These are phyloP conservation scores for Aethes cnicana DNA, from an alignment of 2,888 invertebrate species.

Conservation along the genomic window DNA sequence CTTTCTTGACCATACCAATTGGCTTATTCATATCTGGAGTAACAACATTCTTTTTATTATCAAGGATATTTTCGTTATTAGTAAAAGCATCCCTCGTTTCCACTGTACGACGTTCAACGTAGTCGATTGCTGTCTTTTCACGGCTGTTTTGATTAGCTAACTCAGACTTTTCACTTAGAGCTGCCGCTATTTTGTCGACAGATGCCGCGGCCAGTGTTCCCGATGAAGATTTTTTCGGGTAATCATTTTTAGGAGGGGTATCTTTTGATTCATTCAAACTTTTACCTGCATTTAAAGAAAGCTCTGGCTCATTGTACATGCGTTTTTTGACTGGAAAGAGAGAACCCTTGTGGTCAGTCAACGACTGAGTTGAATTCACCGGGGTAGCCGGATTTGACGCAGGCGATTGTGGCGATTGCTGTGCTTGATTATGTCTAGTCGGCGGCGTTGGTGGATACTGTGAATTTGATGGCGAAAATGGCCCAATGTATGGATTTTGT, in stretches of 20 bases:
- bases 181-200: conserved; percentile 69
- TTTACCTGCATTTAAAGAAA: conserved; percentile 52
- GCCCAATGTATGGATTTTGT: conserved; percentile 71
- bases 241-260: conserved; percentile 51
- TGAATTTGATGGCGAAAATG: conserved; percentile 64
- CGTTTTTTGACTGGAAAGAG: conserved; percentile 85
- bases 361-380: conserved; percentile 46
- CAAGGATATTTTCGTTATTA: conserved; percentile 45
- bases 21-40: conserved; percentile 50
- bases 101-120: conserved; percentile 39
- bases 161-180: conserved; percentile 70
- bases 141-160: conserved; percentile 58
- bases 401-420: conserved; percentile 53
- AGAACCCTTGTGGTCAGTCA: conserved; percentile 60
- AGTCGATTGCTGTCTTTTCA: conserved; percentile 53
- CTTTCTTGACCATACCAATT: conserved; percentile 55
- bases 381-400: conserved; percentile 43
- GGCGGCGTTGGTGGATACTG: conserved; percentile 63
- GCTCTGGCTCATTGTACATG: conserved; percentile 79
- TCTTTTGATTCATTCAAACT: conserved; percentile 54
- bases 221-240: conserved; percentile 49
- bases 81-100: conserved; percentile 54
- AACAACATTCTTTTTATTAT: conserved; percentile 50
- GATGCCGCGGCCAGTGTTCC: conserved; percentile 48
- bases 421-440: conserved; percentile 59